Conservation (phyloP, 1,140 invertebrate genomes). For the Leptopilina clavipes region DNA sequence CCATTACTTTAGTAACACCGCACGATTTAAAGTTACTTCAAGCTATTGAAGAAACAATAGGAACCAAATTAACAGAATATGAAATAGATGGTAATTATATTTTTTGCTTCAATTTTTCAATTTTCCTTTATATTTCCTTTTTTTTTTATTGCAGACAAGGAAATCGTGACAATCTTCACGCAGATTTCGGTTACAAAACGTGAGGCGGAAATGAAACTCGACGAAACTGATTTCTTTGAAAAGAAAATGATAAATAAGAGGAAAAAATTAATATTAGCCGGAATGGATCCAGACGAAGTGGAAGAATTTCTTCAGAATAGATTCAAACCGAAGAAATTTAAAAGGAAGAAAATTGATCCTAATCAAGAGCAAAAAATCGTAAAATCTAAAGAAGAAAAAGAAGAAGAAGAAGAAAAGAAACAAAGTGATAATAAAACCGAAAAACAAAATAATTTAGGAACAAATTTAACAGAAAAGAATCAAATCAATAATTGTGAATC, state of each 20-base stretch:
- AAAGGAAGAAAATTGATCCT: not conserved
- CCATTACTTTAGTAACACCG: conserved; percentile 94
- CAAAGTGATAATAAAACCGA: conserved; percentile 11
- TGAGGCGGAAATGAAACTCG: conserved; percentile 93
- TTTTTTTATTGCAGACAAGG: conserved; percentile 79
- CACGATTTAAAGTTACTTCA: conserved; percentile 91
- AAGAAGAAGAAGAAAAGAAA: conserved; percentile 25
- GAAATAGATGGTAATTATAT: conserved; percentile 83
- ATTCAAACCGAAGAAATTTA: conserved; percentile 54
- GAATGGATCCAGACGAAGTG: conserved; percentile 86
- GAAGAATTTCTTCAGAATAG: conserved; percentile 67
- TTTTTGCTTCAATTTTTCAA: not conserved
- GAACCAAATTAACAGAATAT: conserved; percentile 89
- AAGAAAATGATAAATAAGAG: conserved; percentile 89
- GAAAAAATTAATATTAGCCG: conserved; percentile 90
- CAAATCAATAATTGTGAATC: not conserved
- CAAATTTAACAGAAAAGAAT: not conserved
- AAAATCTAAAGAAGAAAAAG: too few species aligned
- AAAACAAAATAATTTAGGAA: conserved; percentile 30
- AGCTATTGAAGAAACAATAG: conserved; percentile 89
- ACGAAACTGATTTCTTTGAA: conserved; percentile 94
- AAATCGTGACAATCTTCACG: conserved; percentile 90
- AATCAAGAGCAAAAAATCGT: not conserved
- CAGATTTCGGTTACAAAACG: conserved; percentile 93
- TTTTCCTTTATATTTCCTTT: not conserved